Evolutionary conservation across 2,888 invertebrate species (phyloP).

Genomic region (Lithophane leautieri): DNA sequence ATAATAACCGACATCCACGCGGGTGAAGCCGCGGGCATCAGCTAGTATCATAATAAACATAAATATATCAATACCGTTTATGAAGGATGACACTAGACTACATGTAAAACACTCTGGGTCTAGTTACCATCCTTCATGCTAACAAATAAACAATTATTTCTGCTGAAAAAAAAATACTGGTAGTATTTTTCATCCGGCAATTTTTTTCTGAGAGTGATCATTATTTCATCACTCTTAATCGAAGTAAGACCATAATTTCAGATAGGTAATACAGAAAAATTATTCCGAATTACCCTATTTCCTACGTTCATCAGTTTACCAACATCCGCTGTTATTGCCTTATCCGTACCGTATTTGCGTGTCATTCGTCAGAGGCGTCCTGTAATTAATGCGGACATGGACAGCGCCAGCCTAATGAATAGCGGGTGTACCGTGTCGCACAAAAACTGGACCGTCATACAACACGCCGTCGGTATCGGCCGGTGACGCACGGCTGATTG

Average conservation of each 20-base stretch:
- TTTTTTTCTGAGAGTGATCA: too few species aligned
- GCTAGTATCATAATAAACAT: too few species aligned
- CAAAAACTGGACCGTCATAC: conserved; percentile 87
- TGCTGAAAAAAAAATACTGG: neutral
- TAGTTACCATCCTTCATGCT: too few species aligned
- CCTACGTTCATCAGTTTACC: conserved; percentile 37
- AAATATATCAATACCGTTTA: too few species aligned
- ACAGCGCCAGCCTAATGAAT: conserved; percentile 86
- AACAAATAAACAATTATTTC: neutral
- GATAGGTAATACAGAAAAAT: neutral
- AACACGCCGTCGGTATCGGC: conserved; percentile 74
- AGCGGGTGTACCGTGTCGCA: conserved; percentile 83
- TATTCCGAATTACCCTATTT: conserved; percentile 34
- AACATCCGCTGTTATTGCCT: conserved; percentile 60
- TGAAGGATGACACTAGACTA: neutral
- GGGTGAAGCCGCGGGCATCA: too few species aligned
- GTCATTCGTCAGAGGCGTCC: conserved; percentile 82
- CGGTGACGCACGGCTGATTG: conserved; percentile 48
- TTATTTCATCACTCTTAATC: too few species aligned
- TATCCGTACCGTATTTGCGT: conserved; percentile 72
- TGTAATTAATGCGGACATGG: conserved; percentile 87
- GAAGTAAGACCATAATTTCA: too few species aligned
- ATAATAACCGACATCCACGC: too few species aligned
- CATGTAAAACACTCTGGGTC: neutral
- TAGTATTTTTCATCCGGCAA: too few species aligned